Conservation (phyloP, 2,797 vertebrate genomes). For the Lagorchestes hirsutus region DNA sequence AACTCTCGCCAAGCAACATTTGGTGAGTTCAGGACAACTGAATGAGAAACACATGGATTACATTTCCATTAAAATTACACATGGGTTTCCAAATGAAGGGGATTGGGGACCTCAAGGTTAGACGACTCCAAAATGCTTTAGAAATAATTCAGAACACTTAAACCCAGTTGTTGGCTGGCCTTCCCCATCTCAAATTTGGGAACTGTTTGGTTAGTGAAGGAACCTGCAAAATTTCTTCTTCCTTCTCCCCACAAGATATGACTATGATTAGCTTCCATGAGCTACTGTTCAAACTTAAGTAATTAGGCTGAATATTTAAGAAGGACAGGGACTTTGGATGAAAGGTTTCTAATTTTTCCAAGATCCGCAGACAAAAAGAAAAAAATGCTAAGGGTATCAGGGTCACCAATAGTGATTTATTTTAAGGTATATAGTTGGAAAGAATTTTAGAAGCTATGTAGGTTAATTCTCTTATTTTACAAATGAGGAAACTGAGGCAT, state of each 20-base stretch:
- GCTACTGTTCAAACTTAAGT: slow-evolving; percentile 46
- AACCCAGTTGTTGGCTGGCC: slow-evolving; percentile 34
- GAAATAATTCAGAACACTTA: slow-evolving; percentile 46
- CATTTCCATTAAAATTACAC: slow-evolving; percentile 54
- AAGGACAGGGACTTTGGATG: slow-evolving; percentile 1
- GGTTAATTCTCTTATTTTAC: not conserved
- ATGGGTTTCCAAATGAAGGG: slow-evolving; percentile 60
- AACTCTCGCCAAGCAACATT: slow-evolving; percentile 47
- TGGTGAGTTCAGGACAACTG: slow-evolving; percentile 44
- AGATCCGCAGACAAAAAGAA: slow-evolving; percentile 22
- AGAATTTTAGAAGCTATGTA: not conserved
- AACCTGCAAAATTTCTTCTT: not conserved
- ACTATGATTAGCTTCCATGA: slow-evolving; percentile 10
- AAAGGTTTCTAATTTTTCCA: slow-evolving; percentile 37
- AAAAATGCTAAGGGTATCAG: slow-evolving; percentile 4
- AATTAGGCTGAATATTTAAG: slow-evolving; percentile 57
- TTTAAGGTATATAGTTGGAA: not conserved
- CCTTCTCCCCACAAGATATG: not conserved
- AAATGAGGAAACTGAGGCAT: not conserved
- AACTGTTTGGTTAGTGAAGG: slow-evolving; percentile 27
- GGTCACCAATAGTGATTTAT: slow-evolving; percentile 16
- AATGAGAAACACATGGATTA: slow-evolving; percentile 65
- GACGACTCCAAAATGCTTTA: slow-evolving; percentile 57
- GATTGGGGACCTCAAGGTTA: slow-evolving; percentile 36
- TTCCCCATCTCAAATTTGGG: not conserved